Base-by-base conservation (phyloP, 1,140 invertebrate genomes). In the Micrasema longulum region DNA sequence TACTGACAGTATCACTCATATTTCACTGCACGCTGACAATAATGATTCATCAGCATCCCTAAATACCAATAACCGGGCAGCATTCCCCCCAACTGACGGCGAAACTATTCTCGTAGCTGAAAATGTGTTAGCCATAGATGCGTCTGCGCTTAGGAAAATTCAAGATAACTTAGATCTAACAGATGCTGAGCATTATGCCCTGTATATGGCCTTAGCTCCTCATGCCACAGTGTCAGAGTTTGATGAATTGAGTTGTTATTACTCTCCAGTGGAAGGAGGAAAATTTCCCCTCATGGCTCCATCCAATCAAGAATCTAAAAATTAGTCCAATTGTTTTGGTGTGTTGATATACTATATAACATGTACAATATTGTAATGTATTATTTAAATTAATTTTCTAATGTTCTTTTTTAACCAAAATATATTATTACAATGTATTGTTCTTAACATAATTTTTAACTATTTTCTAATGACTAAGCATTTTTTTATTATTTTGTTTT, bases 211-310 rank as follows among this genome's bases (percentile, higher is more conserved):
- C 38, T 88, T 95, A 78, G 93, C 93, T 6, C 93, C 93, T 10
- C 90, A 91, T 79, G 94, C 93, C 2, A 94, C 93, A 0, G 89
- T 87, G 14, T 94, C 93, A 7, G 94, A 95, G 78, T 95, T 95
- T 78, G 93, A 95, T 77, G 94, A 95, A 78, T 89, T 91, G 78
- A 94, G 92, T 22, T 92, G 91, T 80, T 95, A 94, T 80, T 95
- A 95, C 79, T 92, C 92, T 38, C 90, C 92, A 1, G 91, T 95
- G 9, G 93, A 95, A 79, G 92, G 89, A 16, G 89, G 90, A 31
- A 91, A 91, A 80, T 83, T 82, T 76, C 80, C 82, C 48, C 60
- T 69, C 14, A 69, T 68, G 20, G 60, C 75, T 3, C 67, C 68
- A 20, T 57, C 72, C 43, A 69, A 60, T 66, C 71, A 71, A 20